These are phyloP conservation scores for Synanthedon tipuliformis DNA, from an alignment of 2,888 invertebrate genomes.

Conservation along the genomic window DNA sequence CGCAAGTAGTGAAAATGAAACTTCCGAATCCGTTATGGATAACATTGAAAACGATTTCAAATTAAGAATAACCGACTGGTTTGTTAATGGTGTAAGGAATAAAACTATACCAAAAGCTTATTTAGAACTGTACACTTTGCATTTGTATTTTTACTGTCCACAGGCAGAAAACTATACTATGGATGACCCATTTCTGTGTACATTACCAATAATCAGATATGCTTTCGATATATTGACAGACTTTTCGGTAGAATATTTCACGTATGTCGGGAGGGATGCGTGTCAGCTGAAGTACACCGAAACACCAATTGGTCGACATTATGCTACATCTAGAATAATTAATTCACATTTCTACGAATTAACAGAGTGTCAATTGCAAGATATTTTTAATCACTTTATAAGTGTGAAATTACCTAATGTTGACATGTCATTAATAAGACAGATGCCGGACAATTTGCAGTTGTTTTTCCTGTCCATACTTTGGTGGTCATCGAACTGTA, in stretches of 20 bases:
- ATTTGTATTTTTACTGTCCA: slow-evolving; percentile 74
- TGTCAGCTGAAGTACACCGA: slow-evolving; percentile 34
- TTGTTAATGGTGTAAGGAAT: slow-evolving; percentile 71
- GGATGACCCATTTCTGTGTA: slow-evolving; percentile 70
- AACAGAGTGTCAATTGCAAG: slow-evolving; percentile 27
- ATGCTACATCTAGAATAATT: slow-evolving; percentile 24
- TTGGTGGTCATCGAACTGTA: slow-evolving; percentile 69
- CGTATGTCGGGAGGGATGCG: slow-evolving; percentile 47
- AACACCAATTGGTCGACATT: slow-evolving; percentile 27
- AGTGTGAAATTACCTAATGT: slow-evolving; percentile 41
- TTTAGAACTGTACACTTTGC: slow-evolving; percentile 75
- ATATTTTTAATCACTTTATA: slow-evolving; percentile 61
- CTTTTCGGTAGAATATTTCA: slow-evolving; percentile 35
- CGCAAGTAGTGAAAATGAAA: background rate
- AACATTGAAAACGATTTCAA: slow-evolving; percentile 21
- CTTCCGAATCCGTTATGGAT: background rate
- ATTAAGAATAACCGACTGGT: slow-evolving; percentile 71
- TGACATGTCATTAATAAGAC: slow-evolving; percentile 38
- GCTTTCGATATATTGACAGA: slow-evolving; percentile 65
- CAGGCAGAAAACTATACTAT: slow-evolving; percentile 78
- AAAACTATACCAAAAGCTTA: slow-evolving; percentile 75
- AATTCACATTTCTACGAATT: slow-evolving; percentile 29
- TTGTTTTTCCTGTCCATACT: slow-evolving; percentile 70
- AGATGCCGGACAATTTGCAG: slow-evolving; percentile 70
- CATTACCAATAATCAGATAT: slow-evolving; percentile 72